Evolutionary conservation across 2,113 vertebrate genomes (phyloP).

Genomic region (Hoplias malabaricus): DNA sequence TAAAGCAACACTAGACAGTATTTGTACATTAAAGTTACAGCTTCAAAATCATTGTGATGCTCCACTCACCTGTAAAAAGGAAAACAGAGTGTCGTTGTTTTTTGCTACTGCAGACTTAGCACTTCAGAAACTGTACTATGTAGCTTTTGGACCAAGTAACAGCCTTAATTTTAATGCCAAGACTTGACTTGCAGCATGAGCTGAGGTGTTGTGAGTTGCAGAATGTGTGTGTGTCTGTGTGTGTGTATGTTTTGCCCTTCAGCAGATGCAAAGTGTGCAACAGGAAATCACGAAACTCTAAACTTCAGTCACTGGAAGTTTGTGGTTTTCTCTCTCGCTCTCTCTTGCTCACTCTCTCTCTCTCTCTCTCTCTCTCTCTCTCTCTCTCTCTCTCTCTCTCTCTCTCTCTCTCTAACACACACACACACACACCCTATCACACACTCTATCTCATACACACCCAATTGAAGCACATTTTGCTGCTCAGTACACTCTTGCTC

Average conservation of each 20-base stretch:
- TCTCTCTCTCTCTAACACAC: neutral
- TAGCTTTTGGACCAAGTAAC: too few species aligned
- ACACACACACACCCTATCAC: neutral
- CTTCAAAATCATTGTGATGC: too few species aligned
- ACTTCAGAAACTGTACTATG: too few species aligned
- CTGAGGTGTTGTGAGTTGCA: neutral
- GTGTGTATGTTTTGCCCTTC: neutral
- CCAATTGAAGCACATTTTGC: neutral
- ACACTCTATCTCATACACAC: neutral
- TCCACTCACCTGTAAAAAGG: too few species aligned
- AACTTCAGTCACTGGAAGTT: neutral
- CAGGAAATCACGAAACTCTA: constrained; percentile 28
- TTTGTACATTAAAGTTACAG: too few species aligned
- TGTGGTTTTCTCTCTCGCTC: constrained; percentile 34
- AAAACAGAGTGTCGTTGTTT: too few species aligned
- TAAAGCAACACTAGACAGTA: too few species aligned
- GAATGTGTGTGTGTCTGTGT: constrained; percentile 9
- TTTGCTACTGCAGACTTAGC: too few species aligned
- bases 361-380: constrained; percentile 16
- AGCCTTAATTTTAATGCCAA: too few species aligned
- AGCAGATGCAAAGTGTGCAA: constrained; percentile 4
- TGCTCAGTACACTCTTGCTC: neutral
- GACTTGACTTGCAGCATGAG: too few species aligned
- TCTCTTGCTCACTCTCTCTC: constrained; percentile 23
- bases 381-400: neutral